Evolutionary conservation across 1,140 invertebrate species (phyloP), one percentile per base, ranked within the genome.

Genomic region (Wiebesia pumilae): DNA sequence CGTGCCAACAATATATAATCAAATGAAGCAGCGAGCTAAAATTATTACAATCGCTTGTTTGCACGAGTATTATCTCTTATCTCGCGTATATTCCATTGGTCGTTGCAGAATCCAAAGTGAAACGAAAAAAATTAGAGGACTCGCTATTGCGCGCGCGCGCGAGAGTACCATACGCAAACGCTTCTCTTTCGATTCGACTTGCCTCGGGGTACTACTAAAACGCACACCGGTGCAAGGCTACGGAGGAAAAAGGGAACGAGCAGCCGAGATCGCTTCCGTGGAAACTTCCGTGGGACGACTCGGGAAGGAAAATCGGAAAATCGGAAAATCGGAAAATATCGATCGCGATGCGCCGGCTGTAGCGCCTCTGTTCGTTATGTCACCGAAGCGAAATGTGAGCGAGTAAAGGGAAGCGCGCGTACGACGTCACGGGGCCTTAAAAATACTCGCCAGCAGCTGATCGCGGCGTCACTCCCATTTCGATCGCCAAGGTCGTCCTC

Each of bases 381-480:
- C 35, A 73, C 10, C 35, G 21, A 38, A 54, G 51, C 19, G 19
- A 19, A 54, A 54, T 16, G 51, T 16, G 2, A 16, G 2, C 19
- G 27, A 62, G 27, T 27, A 62, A 62, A 62, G 24, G 58, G 24
- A 62, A 27, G 24, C 27, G 24, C 3, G 24, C 3, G 27, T 27
- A 3, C 24, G 24, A 10, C 58, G 24, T 24, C 3, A 24, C 3
- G 27, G 27, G 33, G 35, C 16, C 69, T 71, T 38, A 43, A n/a
- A 75, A 75, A 75, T 40, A 75, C 38, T 43, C 40, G 1, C 16
- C 21, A 71, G 69, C 69, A 75, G 69, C 69, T 73, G 69, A 73
- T 73, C 35, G 35, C 51, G 51, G 19, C 51, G 19, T 73, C 69
- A 73, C 69, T 73, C 21, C 69, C 69, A 73, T 73, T 75, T 38